Evolutionary conservation across 2,888 invertebrate genomes (phyloP).

Genomic region (Ferdinandea cuprea): DNA sequence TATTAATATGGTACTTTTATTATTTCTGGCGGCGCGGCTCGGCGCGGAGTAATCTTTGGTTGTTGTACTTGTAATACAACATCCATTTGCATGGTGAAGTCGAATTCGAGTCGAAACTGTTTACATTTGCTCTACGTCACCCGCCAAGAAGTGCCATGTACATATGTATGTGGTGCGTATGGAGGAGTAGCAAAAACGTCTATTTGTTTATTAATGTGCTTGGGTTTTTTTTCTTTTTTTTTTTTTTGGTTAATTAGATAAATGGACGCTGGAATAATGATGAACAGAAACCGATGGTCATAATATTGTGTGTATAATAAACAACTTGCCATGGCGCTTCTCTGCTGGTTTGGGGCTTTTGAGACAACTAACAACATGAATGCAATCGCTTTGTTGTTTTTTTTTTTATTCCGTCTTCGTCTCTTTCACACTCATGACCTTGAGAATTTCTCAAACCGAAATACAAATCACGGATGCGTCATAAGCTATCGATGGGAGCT

Average conservation of each 20-base stretch:
- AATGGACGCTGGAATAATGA: conserved; percentile 17
- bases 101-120: not conserved
- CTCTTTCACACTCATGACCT: conserved; percentile 55
- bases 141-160: not conserved
- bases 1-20: not conserved
- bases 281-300: conserved; percentile 32
- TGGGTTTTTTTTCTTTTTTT: too few species aligned
- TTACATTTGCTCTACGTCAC: not conserved
- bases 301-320: conserved; percentile 27
- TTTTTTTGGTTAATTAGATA: conserved; percentile 7
- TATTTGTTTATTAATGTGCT: not conserved
- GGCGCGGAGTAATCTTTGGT: not conserved
- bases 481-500: conserved; percentile 33
- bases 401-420: too few species aligned
- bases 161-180: too few species aligned
- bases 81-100: conserved; percentile 29
- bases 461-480: conserved; percentile 58
- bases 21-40: not conserved
- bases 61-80: conserved; percentile 24
- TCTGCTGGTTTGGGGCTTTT: conserved; percentile 20
- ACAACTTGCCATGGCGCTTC: conserved; percentile 34
- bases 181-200: too few species aligned
- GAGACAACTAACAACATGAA: conserved; percentile 33
- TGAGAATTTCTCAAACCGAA: conserved; percentile 43
- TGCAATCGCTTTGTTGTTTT: conserved; percentile 19